Percentiles rank a stretch among this genome's conserved stretches.
phyloP scores from a whole-genome alignment of 53 echinoderm and acorn worm species.

The Stichopus horrens region DNA sequence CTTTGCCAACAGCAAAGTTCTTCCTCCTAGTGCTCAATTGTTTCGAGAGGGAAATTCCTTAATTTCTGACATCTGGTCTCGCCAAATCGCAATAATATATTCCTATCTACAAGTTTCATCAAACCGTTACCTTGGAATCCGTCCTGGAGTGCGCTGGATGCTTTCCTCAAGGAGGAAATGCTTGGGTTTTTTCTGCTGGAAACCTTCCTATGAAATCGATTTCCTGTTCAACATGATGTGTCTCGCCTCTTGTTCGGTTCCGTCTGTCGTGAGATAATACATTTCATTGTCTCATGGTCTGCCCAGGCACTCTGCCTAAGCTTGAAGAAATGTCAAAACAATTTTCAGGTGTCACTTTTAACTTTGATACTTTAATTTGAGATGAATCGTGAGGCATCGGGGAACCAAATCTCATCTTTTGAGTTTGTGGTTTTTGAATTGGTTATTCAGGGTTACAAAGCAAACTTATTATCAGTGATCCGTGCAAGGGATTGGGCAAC shows the following conservation, averaged over 20 bases:
- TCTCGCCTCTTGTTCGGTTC: neutral
- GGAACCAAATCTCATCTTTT: no score
- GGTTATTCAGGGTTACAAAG: no score
- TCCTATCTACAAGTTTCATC: neutral
- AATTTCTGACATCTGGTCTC: no score
- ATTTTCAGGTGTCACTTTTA: neutral
- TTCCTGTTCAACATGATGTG: neutral
- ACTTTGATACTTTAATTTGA: neutral
- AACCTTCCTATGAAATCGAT: neutral
- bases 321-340: neutral
- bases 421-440: no score
- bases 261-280: neutral
- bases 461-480: no score
- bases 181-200: neutral
- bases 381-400: neutral
- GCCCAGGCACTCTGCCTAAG: neutral
- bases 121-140: neutral
- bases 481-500: no score
- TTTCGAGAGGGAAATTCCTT: no score
- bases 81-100: neutral
- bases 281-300: neutral
- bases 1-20: no score
- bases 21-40: no score
- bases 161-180: neutral
- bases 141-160: neutral